A percentile compares a stretch with the other conserved stretches of the same genome.
These are phyloP conservation scores for Apotomis capreana DNA, from an alignment of 2,888 invertebrate genomes.

Conservation along the genomic window DNA sequence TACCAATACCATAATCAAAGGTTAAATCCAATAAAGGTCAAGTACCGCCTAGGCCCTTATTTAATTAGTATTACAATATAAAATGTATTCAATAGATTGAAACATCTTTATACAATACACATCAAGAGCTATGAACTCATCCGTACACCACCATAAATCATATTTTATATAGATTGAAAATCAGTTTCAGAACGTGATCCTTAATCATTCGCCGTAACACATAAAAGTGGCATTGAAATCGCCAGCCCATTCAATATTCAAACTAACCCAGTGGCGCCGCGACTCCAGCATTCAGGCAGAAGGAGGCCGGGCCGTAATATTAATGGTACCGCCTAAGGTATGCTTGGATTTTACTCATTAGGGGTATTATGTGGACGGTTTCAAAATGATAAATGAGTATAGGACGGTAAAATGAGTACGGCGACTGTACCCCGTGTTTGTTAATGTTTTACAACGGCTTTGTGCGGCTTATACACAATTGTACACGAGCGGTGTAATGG, in stretches of 20 bases:
- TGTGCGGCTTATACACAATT: conserved; percentile 51
- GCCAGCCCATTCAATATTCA: conserved; percentile 49
- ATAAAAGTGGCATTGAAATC: conserved; percentile 36
- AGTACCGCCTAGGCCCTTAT: no score
- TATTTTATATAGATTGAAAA: conserved; percentile 7
- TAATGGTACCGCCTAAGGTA: conserved; percentile 79
- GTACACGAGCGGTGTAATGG: conserved; percentile 47
- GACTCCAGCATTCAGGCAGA: conserved; percentile 52
- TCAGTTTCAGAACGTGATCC: conserved; percentile 4
- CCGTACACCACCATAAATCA: background rate
- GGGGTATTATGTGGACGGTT: conserved; percentile 78
- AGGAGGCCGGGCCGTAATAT: conserved; percentile 70
- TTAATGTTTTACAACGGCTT: conserved; percentile 67
- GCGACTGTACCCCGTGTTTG: conserved; percentile 64
- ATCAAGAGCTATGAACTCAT: no score
- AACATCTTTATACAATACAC: no score
- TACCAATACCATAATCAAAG: no score
- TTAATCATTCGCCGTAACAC: conserved; percentile 19
- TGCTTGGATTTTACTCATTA: conserved; percentile 82
- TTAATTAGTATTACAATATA: no score
- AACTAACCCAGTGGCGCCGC: conserved; percentile 47
- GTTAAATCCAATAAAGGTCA: no score
- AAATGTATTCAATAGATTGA: no score
- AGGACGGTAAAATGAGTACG: conserved; percentile 66
- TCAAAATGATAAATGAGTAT: conserved; percentile 78